Evolutionary conservation across 2,888 invertebrate species (phyloP).

Genomic region (Reticulitermes lucifugus): DNA sequence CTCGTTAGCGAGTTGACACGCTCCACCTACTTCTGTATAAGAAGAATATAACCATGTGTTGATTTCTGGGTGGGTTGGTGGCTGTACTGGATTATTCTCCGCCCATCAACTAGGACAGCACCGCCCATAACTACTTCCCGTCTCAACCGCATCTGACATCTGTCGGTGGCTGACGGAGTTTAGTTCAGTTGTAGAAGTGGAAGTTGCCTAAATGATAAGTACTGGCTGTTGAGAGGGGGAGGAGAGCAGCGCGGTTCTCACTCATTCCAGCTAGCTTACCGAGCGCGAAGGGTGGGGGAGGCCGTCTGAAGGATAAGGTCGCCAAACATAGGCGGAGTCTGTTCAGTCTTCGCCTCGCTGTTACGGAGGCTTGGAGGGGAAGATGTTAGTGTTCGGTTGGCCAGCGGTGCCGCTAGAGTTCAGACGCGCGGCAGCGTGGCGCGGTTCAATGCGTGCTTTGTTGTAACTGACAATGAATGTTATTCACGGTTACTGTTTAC

Average conservation of each 20-base stretch:
- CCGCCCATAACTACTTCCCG: slow-evolving; percentile 30
- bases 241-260: not conserved
- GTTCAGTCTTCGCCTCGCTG: slow-evolving; percentile 47
- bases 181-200: not conserved
- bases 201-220: not conserved
- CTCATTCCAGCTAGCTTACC: not conserved
- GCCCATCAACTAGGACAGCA: slow-evolving; percentile 26
- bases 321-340: slow-evolving; percentile 44
- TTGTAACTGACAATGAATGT: not conserved
- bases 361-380: slow-evolving; percentile 7
- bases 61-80: not conserved
- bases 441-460: not conserved
- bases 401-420: not conserved
- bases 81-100: slow-evolving; percentile 29
- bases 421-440: not conserved
- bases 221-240: not conserved
- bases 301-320: slow-evolving; percentile 49
- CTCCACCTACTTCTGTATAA: slow-evolving; percentile 31
- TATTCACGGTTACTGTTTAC: not conserved
- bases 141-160: slow-evolving; percentile 42
- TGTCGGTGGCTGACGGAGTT: slow-evolving; percentile 42
- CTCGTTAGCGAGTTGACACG: slow-evolving; percentile 14
- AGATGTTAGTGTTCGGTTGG: not conserved
- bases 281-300: not conserved
- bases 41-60: not conserved